Evolutionary conservation across 2,113 vertebrate species (phyloP), one percentile per base, ranked within the genome.

Genomic region (Cardinalis cardinalis): DNA sequence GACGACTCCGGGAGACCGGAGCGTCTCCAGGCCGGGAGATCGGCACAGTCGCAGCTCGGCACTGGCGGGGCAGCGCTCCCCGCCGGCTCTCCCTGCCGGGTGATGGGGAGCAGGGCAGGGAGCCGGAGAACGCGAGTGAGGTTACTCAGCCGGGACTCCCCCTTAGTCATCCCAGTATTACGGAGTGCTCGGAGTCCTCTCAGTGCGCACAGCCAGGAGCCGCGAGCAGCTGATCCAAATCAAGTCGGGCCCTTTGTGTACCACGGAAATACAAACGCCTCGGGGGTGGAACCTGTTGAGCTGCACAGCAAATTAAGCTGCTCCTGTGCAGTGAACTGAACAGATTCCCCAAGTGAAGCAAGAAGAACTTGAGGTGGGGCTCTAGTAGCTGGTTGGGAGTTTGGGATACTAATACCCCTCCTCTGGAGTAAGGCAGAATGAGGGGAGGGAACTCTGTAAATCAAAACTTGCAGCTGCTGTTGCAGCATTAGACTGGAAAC

Each of bases 161-260:
- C 5, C 7, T 38, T 6, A 9, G 34, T 56, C 66, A 12, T 14
- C 26, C 0, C 56, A 6, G 23, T 1, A 0, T n/a, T 34, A 4
- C 18, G 34, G 34, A 48, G 52, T 2, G 20, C 5, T 20, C 51
- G 5, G 65, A 26, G 43, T 55, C 10, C 43, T 19, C 60, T 24
- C 70, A 2, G 19, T 0, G 32, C 2, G 2, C 14, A 2, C 41
- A 38, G 53, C 19, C 60, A 15, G 48, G 7, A 49, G 43, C 36
- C 3, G 24, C 2, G 52, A 51, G 58, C 56, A 18, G 44, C 63
- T 40, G 55, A 18, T 61, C 26, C 17, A 10, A 28, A 28, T 7
- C 38, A 44, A 29, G 28, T 38, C 4, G 18, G 51, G 32, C 5
- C 1, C 36, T 43, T 36, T 20, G 20, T 12, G 32, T n/a, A n/a